Evolutionary conservation across 2,888 invertebrate genomes (phyloP).

Genomic region (Drosophila anomalipes): DNA sequence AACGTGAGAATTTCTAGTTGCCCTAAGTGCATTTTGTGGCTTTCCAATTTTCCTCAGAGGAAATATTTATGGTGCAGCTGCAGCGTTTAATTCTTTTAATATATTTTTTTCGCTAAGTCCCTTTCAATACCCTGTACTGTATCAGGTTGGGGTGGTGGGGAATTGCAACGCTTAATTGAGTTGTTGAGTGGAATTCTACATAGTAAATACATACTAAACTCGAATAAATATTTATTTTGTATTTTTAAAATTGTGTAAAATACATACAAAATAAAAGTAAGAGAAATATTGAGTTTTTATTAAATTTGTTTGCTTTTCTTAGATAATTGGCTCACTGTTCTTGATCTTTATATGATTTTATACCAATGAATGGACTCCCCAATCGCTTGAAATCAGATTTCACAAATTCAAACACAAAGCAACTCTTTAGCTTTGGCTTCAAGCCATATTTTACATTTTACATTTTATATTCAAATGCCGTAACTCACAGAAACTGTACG

Average conservation of each 20-base stretch:
- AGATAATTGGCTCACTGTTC: background rate
- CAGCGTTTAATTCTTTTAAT: background rate
- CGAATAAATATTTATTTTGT: background rate
- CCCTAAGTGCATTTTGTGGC: constrained; percentile 11
- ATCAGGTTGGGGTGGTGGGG: background rate
- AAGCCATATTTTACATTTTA: background rate
- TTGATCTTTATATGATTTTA: background rate
- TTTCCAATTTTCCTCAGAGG: constrained; percentile 7
- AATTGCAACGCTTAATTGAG: background rate
- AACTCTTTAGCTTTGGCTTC: background rate
- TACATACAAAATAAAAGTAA: background rate
- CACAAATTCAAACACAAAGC: background rate
- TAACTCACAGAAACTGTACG: background rate
- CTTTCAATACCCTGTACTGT: background rate
- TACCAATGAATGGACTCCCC: background rate
- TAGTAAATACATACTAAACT: background rate
- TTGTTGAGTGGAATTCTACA: background rate
- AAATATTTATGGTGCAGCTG: constrained; percentile 9
- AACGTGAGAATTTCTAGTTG: background rate
- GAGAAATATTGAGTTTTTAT: background rate
- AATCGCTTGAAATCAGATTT: background rate
- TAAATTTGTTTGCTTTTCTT: background rate
- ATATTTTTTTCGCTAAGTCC: background rate
- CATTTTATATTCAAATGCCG: background rate
- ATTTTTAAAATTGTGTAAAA: background rate